phyloP scores from a whole-genome alignment of 2,113 vertebrate genomes.

The Bothrops jararaca region DNA sequence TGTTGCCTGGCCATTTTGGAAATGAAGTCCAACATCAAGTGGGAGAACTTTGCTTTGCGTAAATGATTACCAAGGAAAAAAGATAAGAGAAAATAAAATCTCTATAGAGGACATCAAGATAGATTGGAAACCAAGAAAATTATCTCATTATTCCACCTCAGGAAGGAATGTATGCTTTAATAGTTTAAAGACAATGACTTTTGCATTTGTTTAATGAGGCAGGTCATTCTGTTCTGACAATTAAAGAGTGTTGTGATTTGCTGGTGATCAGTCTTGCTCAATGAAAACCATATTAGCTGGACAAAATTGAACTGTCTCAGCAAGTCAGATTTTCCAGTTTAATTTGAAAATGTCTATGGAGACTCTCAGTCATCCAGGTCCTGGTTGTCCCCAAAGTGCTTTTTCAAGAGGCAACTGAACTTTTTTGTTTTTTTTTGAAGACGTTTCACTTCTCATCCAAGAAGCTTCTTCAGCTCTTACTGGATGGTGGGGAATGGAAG shows the following conservation, averaged over 20 bases:
- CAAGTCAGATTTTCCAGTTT: neutral
- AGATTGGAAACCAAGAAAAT: neutral
- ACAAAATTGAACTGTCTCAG: neutral
- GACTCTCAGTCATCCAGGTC: too few species aligned
- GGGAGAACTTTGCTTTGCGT: neutral
- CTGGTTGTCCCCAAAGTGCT: too few species aligned
- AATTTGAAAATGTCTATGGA: too few species aligned
- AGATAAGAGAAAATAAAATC: neutral
- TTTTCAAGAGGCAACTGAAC: neutral
- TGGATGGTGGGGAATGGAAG: neutral
- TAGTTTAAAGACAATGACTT: neutral
- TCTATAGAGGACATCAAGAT: neutral
- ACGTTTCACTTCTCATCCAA: neutral
- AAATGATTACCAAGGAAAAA: neutral
- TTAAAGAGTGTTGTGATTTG: neutral
- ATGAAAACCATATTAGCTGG: neutral
- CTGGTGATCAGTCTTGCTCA: neutral
- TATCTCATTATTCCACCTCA: neutral
- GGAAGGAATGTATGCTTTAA: neutral
- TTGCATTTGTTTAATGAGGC: conserved; percentile 2
- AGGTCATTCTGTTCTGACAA: neutral
- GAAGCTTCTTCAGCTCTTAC: neutral
- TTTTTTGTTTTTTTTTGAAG: neutral
- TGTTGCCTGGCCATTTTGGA: neutral
- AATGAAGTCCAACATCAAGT: neutral